Conservation (phyloP, 1,140 invertebrate genomes). For the Samia ricini region DNA sequence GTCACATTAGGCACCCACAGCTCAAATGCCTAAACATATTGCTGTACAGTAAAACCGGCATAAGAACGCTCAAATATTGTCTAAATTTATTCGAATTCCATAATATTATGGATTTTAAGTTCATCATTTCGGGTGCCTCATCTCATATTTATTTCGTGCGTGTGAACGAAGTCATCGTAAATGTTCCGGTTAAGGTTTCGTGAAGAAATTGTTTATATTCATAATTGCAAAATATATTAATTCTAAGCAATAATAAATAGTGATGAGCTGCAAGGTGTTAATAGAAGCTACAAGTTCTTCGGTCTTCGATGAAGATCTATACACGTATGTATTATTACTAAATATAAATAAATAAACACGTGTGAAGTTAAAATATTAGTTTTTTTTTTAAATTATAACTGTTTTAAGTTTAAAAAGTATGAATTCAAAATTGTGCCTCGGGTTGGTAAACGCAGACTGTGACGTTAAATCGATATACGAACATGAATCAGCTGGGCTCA, state of each 20-base stretch:
- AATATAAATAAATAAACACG: background rate
- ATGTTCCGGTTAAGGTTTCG: background rate
- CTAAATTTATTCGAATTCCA: background rate
- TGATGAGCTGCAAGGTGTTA: slow-evolving; percentile 45
- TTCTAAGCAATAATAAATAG: slow-evolving; percentile 12
- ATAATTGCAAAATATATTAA: background rate
- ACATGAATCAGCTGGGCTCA: background rate
- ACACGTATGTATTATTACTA: slow-evolving; percentile 45
- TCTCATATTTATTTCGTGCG: background rate
- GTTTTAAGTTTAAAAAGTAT: background rate
- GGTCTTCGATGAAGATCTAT: slow-evolving; percentile 48
- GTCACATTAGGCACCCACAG: background rate
- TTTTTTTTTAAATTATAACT: background rate
- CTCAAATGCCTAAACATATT: background rate
- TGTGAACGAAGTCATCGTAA: background rate
- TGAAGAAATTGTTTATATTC: background rate
- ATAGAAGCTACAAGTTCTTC: slow-evolving; percentile 48
- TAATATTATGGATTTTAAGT: background rate
- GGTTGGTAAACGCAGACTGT: background rate
- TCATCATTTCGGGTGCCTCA: background rate
- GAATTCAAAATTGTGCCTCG: background rate
- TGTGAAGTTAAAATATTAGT: background rate
- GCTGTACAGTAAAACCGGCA: background rate
- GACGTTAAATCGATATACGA: background rate
- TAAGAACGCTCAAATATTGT: background rate